phyloP scores from a whole-genome alignment of 1,140 invertebrate genomes.

The Ridgeia piscesae region DNA sequence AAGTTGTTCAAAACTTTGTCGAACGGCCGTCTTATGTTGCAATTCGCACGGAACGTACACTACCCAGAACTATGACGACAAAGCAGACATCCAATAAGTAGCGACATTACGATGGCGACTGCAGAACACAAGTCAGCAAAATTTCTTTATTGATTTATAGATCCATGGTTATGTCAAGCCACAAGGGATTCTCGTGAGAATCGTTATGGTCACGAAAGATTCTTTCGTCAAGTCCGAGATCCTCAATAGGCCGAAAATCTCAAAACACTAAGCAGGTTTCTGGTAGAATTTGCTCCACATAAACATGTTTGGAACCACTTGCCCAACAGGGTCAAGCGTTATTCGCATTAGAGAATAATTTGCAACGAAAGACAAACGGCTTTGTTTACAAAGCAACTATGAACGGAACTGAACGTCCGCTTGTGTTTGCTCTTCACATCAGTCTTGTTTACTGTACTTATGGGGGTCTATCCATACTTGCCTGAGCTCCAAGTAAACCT shows the following conservation, averaged over 20 bases:
- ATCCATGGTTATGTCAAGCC: too few species aligned
- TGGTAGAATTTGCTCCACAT: too few species aligned
- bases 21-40: slow-evolving; percentile 82
- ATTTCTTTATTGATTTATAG: too few species aligned
- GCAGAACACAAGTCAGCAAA: too few species aligned
- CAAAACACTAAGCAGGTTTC: too few species aligned
- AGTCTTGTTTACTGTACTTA: neutral
- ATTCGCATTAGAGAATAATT: neutral
- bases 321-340: too few species aligned
- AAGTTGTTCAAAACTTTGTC: slow-evolving; percentile 82
- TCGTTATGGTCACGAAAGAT: too few species aligned
- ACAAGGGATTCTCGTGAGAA: too few species aligned
- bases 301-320: neutral
- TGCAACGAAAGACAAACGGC: neutral
- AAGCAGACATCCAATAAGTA: neutral
- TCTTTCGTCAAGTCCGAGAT: too few species aligned
- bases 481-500: slow-evolving; percentile 81
- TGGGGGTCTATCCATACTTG: slow-evolving; percentile 59
- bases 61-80: slow-evolving; percentile 75
- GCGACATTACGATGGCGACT: too few species aligned
- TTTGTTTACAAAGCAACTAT: neutral
- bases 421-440: too few species aligned
- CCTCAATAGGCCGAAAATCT: too few species aligned
- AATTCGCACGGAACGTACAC: slow-evolving; percentile 82
- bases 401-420: neutral